Base-by-base conservation (phyloP, 1,140 invertebrate species). In the Scaptodrosophila lebanonensis region DNA sequence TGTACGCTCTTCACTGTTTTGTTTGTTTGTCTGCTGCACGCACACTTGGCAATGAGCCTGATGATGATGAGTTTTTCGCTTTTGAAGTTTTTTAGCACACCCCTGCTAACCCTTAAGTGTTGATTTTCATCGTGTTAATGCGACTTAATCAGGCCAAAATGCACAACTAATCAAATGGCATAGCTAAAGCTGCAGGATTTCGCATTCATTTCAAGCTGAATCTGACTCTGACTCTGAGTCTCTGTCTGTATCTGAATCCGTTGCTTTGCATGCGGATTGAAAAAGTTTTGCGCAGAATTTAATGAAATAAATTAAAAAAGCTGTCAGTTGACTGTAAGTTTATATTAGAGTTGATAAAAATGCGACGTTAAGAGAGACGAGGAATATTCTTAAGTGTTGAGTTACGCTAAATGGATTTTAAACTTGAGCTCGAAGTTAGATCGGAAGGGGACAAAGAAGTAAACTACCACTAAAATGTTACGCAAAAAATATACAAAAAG, bases 321-420 rank as follows among this genome's bases (percentile, higher is more conserved):
- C 71, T 76, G 71, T 76, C 71, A 76, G 45, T 66, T 75, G 71
- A 57, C 71, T 76, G 70, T 76, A 75, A 75, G 70, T 75, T 75
- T 75, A 70, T 75, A 75, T 75, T 75, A 75, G 71, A 67, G 66
- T 56, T 63, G 66, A 77, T 77, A 77, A 61, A 64, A 65, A 56
- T 62, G 42, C 50, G 66, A 13, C 38, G 38, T 16, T 1, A 15
- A 8, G 11, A 45, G 25, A 12, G 44, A 44, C 27, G 15, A 30
- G 67, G 54, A 68, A 79, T 77, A 72, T 72, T 64, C 73, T 79
- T 56, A 79, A 79, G 73, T 79, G 75, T 79, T 79, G 75, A 82
- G 75, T 79, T 79, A 62, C 73, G 73, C 75, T 79, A 79, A 79
- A 82, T 79, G 73, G 73, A 79, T 79, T 77, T 69, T 56, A 68